Evolutionary conservation across 2,113 vertebrate species (phyloP).

Genomic region (Pedionomus torquatus): DNA sequence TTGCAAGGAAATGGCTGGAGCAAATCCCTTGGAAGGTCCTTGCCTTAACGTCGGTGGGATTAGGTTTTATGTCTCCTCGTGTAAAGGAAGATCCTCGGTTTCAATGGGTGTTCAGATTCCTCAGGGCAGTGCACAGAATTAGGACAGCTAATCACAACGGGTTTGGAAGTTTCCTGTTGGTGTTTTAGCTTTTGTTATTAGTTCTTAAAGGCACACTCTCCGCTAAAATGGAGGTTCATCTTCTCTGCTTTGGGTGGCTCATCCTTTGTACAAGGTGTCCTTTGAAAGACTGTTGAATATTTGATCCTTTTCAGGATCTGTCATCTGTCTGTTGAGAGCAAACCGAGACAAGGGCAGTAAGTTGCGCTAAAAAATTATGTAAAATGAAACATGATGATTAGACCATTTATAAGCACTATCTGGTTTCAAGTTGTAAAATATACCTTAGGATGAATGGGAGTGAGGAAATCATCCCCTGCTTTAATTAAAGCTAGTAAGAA

Average conservation of each 20-base stretch:
- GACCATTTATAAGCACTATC: neutral
- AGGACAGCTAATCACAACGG: neutral
- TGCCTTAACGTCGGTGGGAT: neutral
- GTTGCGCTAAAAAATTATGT: neutral
- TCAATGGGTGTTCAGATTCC: conserved; percentile 4
- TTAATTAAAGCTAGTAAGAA: neutral
- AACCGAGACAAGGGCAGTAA: neutral
- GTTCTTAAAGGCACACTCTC: neutral
- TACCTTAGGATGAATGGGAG: neutral
- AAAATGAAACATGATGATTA: neutral
- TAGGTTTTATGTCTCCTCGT: conserved; percentile 10
- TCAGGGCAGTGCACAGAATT: neutral
- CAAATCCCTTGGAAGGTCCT: conserved; percentile 25
- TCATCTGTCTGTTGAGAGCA: neutral
- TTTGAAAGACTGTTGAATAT: neutral
- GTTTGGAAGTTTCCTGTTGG: neutral
- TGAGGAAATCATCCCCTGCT: neutral
- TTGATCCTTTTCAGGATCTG: neutral
- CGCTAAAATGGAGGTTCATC: neutral
- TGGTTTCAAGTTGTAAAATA: neutral
- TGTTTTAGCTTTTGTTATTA: conserved; percentile 15
- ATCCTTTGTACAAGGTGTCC: neutral
- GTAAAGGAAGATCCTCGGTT: conserved; percentile 22
- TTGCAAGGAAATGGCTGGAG: conserved; percentile 30
- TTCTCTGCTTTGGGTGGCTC: neutral